Evolutionary conservation across 2,113 vertebrate species (phyloP).

Genomic region (Corvus moneduloides): DNA sequence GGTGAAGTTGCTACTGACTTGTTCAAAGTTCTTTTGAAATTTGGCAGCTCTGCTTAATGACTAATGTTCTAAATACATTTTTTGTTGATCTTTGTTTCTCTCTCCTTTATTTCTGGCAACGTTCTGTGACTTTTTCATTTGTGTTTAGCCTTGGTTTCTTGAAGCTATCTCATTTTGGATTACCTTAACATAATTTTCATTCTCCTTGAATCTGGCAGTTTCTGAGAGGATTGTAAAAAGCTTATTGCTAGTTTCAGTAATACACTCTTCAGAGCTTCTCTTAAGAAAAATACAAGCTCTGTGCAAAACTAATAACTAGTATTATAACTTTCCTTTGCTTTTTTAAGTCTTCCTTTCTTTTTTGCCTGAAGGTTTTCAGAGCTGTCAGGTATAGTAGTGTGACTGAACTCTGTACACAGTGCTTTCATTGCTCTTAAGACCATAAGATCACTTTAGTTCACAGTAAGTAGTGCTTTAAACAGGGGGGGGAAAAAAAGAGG

Average conservation of each 20-base stretch:
- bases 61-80: not conserved
- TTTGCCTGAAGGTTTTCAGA: not conserved
- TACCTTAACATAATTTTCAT: not conserved
- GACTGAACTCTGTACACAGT: not conserved
- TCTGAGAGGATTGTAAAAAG: not conserved
- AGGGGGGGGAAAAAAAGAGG: no score
- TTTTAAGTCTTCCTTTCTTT: not conserved
- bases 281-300: not conserved
- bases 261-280: not conserved
- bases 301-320: not conserved
- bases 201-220: not conserved
- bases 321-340: not conserved
- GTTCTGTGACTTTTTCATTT: not conserved
- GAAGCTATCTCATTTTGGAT: not conserved
- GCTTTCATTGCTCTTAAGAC: not conserved
- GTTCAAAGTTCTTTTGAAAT: not conserved
- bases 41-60: not conserved
- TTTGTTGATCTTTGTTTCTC: not conserved
- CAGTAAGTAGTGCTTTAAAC: not conserved
- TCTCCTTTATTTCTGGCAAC: not conserved
- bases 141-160: not conserved
- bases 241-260: not conserved
- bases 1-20: not conserved
- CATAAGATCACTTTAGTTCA: not conserved
- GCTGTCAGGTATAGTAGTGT: not conserved